Evolutionary conservation across 1,140 invertebrate species (phyloP).

Genomic region (Branchinecta lynchi): DNA sequence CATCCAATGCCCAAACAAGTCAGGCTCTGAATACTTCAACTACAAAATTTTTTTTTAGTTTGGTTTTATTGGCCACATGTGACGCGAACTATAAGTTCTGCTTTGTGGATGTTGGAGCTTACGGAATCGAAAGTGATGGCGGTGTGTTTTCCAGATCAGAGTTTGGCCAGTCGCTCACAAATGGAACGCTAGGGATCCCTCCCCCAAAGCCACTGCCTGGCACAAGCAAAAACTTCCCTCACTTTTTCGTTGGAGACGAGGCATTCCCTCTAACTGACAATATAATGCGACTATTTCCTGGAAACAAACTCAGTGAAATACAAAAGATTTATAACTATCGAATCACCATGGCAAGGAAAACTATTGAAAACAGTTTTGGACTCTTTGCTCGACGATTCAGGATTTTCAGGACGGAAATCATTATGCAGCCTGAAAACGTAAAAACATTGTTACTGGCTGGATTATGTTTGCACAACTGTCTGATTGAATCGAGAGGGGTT

Average conservation of each 20-base stretch:
- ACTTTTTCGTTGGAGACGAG: no score
- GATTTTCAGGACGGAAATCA: no score
- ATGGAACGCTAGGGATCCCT: constrained; percentile 24
- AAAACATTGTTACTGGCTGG: no score
- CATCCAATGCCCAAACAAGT: constrained; percentile 25
- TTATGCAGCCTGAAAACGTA: no score
- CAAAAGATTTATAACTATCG: no score
- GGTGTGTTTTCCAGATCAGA: constrained; percentile 27
- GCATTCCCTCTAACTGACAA: constrained; percentile 33
- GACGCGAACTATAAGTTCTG: constrained; percentile 33
- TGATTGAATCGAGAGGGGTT: no score
- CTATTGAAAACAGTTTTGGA: constrained; percentile 18
- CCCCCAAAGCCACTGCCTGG: constrained; percentile 23
- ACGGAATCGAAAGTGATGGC: constrained; percentile 31
- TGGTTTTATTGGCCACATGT: constrained; percentile 31
- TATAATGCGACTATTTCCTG: no score
- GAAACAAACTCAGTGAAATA: no score
- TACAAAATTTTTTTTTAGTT: constrained; percentile 29
- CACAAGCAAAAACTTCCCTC: no score
- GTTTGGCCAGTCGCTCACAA: constrained; percentile 27
- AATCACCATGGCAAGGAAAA: constrained; percentile 12
- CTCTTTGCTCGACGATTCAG: constrained; percentile 16
- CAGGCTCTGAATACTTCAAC: constrained; percentile 32
- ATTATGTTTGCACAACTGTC: constrained; percentile 11
- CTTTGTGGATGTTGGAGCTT: constrained; percentile 31